Base-by-base conservation (phyloP, 2,888 invertebrate species). In the Acanthosoma haemorrhoidale region DNA sequence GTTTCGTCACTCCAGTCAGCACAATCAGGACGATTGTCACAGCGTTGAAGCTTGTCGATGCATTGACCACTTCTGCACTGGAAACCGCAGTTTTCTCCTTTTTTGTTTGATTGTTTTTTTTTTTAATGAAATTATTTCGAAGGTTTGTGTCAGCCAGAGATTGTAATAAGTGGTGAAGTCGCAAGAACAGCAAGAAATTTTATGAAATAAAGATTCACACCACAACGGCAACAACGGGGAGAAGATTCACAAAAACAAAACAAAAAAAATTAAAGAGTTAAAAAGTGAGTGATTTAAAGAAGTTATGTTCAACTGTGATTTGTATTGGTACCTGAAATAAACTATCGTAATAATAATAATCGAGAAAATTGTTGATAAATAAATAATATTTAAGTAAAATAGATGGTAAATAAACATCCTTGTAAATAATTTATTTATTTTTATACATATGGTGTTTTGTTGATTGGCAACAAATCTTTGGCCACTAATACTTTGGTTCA, bases 1-100 rank as follows among this genome's bases (percentile, higher is more conserved):
- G 80, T 79, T 79, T 88, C 88, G 79, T 88, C 88, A 76, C 85
- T 86, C 78, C 81, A 79, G 79, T 88, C 87, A 75, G 77, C 79
- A 81, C 89, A 89, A 79, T 88, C 85, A 75, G 78, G 77, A 76
- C 77, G 77, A 76, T 83, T 83, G 79, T 89, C 85, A 82, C 89
- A 90, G 74, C 83, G 79, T 75, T 82, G 79, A 73, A 79, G 78
- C 76, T 80, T 78, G 74, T 83, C 81, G 78, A 88, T 82, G 82
- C 89, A 89, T 79, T 83, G 82, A 78, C 82, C 83, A 79, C 82
- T 82, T 78, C 83, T 36, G 71, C 77, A 76, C 58, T 70, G 32
- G 57, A 68, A 59, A 36, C 59, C 59, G 3, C 39, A 15, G 64
- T 41, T 5, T 21, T 25, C 25, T 64, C 64, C 64, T 64, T 64